Evolutionary conservation across 2,113 vertebrate genomes (phyloP), one percentile per base, ranked within the genome.

Genomic region (Peromyscus maniculatus): DNA sequence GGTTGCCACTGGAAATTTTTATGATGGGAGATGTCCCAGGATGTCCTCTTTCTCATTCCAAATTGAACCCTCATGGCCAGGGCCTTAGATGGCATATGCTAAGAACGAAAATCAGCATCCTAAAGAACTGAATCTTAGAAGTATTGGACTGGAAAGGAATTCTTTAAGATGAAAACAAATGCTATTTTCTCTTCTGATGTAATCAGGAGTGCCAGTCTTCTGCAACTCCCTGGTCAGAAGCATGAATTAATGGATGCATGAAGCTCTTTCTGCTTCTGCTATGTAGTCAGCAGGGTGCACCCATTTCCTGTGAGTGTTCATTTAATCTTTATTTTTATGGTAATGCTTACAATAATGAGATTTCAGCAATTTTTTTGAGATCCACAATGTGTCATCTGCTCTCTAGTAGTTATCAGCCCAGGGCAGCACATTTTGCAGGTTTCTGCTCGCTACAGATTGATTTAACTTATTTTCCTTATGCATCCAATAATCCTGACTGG

Each of bases 321-420:
- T 55, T 79, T 84, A 36, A 57, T 72, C 33, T 93, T 97, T 64
- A 24, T 89, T 79, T 64, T 93, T 80, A 92, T 24, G 82, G 82
- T 74, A 80, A 39, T 59, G 10, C 66, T 95, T 57, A 75, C 16
- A 36, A 62, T 8, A 28, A 10, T 89, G 59, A 39, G 71, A 62
- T 87, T 77, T 82, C 90, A 74, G 49, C 46, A 78, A 22, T 59
- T 55, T 80, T 94, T 77, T 46, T 62, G 67, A 75, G 28, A 86
- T 78, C 21, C 19, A 5, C 55, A 15, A 77, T 80, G 15, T 84
- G 46, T 86, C 69, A 77, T 39, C 66, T 84, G 33, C 31, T n/a
- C 7, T 91, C 10, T 11, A 31, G 12, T 67, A 33, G 36, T 39
- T 95, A 55, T 77, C 91, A 19, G 43, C 77, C 9, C 12, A 94